Conservation (phyloP, 2,797 vertebrate species). For the Falco berigora region DNA sequence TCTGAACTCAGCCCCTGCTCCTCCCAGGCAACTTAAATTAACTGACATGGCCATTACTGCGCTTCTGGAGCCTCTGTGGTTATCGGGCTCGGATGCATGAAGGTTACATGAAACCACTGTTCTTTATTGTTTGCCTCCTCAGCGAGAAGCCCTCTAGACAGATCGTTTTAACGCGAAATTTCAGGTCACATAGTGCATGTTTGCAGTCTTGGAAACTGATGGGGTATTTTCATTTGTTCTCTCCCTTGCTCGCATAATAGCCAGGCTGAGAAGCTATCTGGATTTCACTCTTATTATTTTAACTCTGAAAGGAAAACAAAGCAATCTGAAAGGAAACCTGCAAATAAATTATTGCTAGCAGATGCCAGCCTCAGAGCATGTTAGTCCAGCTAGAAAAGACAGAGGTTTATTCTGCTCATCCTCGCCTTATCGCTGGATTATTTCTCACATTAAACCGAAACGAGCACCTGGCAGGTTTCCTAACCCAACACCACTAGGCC, state of each 20-base stretch:
- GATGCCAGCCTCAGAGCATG: background rate
- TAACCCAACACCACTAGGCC: background rate
- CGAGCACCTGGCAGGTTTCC: background rate
- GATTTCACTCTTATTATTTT: background rate
- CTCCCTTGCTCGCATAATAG: background rate
- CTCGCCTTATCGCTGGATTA: background rate
- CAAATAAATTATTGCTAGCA: background rate
- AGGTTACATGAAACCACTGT: conserved; percentile 26
- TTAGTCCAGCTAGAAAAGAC: background rate
- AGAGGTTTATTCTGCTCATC: background rate
- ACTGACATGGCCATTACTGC: background rate
- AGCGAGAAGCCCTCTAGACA: conserved; percentile 19
- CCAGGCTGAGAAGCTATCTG: background rate
- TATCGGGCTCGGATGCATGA: background rate
- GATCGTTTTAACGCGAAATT: background rate
- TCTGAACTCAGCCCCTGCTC: background rate
- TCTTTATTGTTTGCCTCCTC: background rate
- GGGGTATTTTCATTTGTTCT: background rate
- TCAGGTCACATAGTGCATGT: conserved; percentile 23
- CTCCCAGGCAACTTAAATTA: background rate
- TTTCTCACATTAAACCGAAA: background rate
- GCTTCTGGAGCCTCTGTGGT: background rate
- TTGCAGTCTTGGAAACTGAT: background rate
- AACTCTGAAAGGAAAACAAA: background rate
- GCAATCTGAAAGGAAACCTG: background rate